Evolutionary conservation across 2,797 vertebrate species (phyloP).

Genomic region (Pantherophis alleghaniensis): DNA sequence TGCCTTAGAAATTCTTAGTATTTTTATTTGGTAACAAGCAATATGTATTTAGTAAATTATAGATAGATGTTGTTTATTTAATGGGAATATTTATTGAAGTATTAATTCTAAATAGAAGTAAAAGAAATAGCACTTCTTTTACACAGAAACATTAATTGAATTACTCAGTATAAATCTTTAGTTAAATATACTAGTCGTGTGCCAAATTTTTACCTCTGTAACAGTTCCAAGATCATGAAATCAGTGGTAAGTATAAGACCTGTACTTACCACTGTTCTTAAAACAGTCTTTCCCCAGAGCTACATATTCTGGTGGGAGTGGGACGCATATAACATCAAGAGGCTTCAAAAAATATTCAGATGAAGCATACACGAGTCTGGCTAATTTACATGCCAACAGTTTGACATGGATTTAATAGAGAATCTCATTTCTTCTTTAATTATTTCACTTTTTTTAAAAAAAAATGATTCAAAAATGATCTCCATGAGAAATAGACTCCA

Average conservation of each 20-base stretch:
- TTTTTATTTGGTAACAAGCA: not conserved
- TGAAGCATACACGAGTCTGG: not conserved
- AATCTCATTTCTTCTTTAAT: conserved; percentile 21
- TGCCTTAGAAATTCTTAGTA: not conserved
- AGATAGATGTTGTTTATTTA: not conserved
- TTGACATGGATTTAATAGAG: conserved; percentile 32
- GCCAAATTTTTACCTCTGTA: not conserved
- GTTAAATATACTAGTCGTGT: not conserved
- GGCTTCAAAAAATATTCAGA: conserved; percentile 2
- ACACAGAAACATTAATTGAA: too few species aligned
- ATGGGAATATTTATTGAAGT: not conserved
- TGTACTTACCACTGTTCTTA: not conserved
- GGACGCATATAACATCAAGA: not conserved
- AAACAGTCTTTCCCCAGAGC: not conserved
- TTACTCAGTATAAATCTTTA: too few species aligned
- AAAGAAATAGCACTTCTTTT: not conserved
- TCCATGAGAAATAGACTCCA: conserved; percentile 26
- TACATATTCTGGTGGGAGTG: not conserved
- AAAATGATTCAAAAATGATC: conserved; percentile 24
- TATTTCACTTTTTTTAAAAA: not conserved
- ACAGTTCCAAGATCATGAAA: not conserved
- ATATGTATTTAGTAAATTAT: not conserved
- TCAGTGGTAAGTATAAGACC: too few species aligned
- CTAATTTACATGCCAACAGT: conserved; percentile 7
- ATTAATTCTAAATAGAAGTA: not conserved